Percentiles rank a stretch among this genome's conserved stretches.
Evolutionary conservation across 2,113 vertebrate genomes (phyloP).

Genomic region (Orthonyx spaldingii): DNA sequence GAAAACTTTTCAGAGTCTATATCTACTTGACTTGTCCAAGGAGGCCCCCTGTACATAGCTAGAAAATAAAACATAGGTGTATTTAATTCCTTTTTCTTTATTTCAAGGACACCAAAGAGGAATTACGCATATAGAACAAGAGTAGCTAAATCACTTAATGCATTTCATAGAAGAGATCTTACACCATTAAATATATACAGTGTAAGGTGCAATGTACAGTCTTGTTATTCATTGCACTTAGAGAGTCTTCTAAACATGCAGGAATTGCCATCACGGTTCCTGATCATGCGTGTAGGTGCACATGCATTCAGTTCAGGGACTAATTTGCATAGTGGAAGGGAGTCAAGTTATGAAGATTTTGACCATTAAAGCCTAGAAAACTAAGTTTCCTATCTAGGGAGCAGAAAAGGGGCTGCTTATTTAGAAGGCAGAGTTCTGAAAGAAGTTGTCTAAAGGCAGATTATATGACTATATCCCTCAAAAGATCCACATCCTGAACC

Average conservation of each 20-base stretch:
- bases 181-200: neutral
- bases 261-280: neutral
- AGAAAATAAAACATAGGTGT: neutral
- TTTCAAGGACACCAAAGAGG: neutral
- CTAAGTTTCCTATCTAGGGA: neutral
- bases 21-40: neutral
- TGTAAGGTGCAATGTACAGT: neutral
- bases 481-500: neutral
- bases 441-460: neutral
- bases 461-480: neutral
- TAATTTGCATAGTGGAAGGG: neutral
- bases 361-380: neutral
- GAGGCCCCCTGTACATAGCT: neutral
- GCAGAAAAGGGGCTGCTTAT: neutral
- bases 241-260: neutral
- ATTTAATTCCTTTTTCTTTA: neutral
- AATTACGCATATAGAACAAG: neutral
- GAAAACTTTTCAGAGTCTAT: neutral
- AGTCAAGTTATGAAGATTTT: neutral
- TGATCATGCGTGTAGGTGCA: accelerated
- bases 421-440: neutral
- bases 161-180: neutral
- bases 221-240: neutral
- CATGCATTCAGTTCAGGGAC: neutral
- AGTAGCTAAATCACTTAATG: neutral